phyloP scores from a whole-genome alignment of 1,140 invertebrate species.

The Trigoniulus corallinus region DNA sequence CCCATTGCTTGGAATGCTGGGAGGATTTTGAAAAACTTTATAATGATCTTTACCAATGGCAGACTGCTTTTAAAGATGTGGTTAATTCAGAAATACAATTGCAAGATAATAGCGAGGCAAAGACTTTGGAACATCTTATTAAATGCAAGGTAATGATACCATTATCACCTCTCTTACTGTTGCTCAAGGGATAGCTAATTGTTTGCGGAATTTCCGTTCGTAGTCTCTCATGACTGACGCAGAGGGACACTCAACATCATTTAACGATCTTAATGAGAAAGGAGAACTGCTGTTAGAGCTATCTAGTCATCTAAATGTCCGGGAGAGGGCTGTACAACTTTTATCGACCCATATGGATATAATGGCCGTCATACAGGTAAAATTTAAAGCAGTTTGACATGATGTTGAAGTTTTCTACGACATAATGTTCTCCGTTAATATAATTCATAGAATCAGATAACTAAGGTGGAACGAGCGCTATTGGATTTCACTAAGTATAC shows the following conservation, averaged over 20 bases:
- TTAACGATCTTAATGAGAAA: constrained; percentile 69
- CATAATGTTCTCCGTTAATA: neutral
- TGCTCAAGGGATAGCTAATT: too few relatives aligned
- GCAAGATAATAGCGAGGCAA: neutral
- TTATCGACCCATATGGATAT: constrained; percentile 62
- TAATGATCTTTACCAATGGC: constrained; percentile 57
- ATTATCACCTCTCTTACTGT: too few relatives aligned
- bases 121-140: neutral
- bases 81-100: constrained; percentile 42
- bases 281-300: constrained; percentile 73
- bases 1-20: constrained; percentile 69
- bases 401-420: neutral
- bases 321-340: constrained; percentile 66
- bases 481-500: constrained; percentile 77
- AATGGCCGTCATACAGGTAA: constrained; percentile 49
- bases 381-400: neutral
- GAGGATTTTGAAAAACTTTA: constrained; percentile 61
- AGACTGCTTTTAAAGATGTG: constrained; percentile 36
- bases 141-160: neutral
- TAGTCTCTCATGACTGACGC: constrained; percentile 46
- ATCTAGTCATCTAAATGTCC: constrained; percentile 58
- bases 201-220: too few relatives aligned
- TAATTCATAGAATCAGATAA: constrained; percentile 34
- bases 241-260: constrained; percentile 48
- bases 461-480: constrained; percentile 68